These are phyloP conservation scores for Zaprionus ghesquierei DNA, from an alignment of 1,140 invertebrate genomes.

Conservation along the genomic window DNA sequence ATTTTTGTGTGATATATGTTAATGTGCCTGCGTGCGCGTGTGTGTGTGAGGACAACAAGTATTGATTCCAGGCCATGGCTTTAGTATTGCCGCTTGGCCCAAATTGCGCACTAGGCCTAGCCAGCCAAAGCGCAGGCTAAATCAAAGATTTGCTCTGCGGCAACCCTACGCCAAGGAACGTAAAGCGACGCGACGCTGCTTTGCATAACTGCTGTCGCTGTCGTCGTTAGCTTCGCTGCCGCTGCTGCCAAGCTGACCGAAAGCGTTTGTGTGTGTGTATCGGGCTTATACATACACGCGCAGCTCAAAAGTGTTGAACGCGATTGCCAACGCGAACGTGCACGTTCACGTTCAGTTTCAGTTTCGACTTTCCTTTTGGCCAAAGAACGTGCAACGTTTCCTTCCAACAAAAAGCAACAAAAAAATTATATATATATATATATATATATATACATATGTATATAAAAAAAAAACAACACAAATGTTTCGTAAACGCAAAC, in stretches of 20 bases:
- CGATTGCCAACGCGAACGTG: slow-evolving; percentile 8
- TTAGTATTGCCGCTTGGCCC: slow-evolving; percentile 51
- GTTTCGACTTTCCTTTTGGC: slow-evolving; percentile 49
- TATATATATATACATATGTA: too few relatives aligned
- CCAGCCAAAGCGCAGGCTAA: slow-evolving; percentile 26
- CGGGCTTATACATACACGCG: slow-evolving; percentile 60
- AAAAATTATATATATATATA: background rate
- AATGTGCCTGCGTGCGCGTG: background rate
- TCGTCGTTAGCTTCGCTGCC: background rate
- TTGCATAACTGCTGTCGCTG: slow-evolving; percentile 61
- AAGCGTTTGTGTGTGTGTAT: slow-evolving; percentile 44
- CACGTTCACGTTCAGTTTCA: slow-evolving; percentile 24
- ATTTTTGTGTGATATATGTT: slow-evolving; percentile 60
- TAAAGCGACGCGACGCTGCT: slow-evolving; percentile 53
- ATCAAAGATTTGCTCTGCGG: slow-evolving; percentile 54
- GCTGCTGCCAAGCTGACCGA: slow-evolving; percentile 23
- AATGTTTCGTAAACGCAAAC: slow-evolving; percentile 34
- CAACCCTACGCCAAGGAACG: slow-evolving; percentile 48
- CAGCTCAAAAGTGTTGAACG: slow-evolving; percentile 42
- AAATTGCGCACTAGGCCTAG: slow-evolving; percentile 49
- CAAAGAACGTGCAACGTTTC: slow-evolving; percentile 52
- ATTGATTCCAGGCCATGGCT: slow-evolving; percentile 64
- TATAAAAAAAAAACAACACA: background rate
- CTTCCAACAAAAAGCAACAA: background rate
- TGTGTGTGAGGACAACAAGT: slow-evolving; percentile 61